Percentiles rank a stretch among this genome's conserved stretches.
phyloP scores from a whole-genome alignment of 2,113 vertebrate species.

The Triplophysa rosa region DNA sequence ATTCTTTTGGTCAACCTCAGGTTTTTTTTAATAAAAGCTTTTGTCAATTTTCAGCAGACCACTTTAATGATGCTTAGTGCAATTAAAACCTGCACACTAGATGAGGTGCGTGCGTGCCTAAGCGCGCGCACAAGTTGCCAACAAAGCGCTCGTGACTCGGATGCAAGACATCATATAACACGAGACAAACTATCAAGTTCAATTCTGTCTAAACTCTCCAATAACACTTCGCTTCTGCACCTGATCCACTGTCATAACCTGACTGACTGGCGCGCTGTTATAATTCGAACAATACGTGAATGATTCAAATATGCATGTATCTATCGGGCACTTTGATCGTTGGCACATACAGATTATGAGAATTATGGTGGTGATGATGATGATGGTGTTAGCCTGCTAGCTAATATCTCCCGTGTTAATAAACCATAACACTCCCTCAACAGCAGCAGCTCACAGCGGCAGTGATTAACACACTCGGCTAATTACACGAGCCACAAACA shows the following conservation, averaged over 20 bases:
- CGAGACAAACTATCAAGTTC: slow-evolving; percentile 37
- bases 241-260: slow-evolving; percentile 5
- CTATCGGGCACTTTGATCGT: background rate
- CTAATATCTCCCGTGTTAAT: slow-evolving; percentile 23
- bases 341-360: slow-evolving; percentile 8
- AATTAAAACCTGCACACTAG: slow-evolving; percentile 6
- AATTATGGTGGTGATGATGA: background rate
- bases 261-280: background rate
- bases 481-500: slow-evolving; percentile 30
- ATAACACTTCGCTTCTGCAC: slow-evolving; percentile 11
- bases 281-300: slow-evolving; percentile 1
- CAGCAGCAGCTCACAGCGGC: background rate
- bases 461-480: slow-evolving; percentile 36
- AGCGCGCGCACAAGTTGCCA: slow-evolving; percentile 20
- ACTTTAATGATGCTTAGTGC: background rate
- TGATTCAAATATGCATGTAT: background rate
- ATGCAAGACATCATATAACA: slow-evolving; percentile 26
- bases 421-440: slow-evolving; percentile 29
- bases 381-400: slow-evolving; percentile 35
- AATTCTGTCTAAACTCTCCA: slow-evolving; percentile 8
- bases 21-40: background rate
- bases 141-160: slow-evolving; percentile 33
- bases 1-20: background rate
- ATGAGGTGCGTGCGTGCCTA: background rate
- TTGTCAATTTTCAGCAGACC: background rate